phyloP scores from a whole-genome alignment of 2,797 vertebrate species.

The Atherinosoma microstoma region DNA sequence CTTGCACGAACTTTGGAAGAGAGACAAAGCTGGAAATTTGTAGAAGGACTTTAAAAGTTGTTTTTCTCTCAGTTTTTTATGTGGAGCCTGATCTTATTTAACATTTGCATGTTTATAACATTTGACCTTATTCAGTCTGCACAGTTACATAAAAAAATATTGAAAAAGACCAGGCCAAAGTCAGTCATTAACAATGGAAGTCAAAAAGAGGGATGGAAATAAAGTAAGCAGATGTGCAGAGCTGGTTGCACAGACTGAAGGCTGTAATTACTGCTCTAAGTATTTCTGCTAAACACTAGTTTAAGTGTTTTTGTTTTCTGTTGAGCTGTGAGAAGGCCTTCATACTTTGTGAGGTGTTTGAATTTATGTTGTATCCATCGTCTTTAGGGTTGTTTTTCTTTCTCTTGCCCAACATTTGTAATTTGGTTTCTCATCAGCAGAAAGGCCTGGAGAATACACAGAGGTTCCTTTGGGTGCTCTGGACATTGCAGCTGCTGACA shows the following conservation, averaged over 20 bases:
- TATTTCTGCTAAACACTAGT: background rate
- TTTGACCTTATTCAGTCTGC: background rate
- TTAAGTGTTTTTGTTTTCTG: background rate
- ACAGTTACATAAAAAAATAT: too few species aligned
- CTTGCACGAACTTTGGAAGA: background rate
- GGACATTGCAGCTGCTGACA: constrained; percentile 89
- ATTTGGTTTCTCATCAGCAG: constrained; percentile 54
- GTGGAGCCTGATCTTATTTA: background rate
- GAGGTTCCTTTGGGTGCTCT: constrained; percentile 91
- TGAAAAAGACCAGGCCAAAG: background rate
- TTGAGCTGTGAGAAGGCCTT: background rate
- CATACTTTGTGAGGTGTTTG: background rate
- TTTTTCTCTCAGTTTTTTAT: background rate
- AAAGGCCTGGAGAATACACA: constrained; percentile 86
- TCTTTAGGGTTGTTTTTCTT: background rate
- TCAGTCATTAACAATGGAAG: background rate
- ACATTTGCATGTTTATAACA: background rate
- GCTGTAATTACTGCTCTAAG: background rate
- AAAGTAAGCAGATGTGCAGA: background rate
- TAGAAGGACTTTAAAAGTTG: background rate
- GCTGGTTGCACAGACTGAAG: background rate
- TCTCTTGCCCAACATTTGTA: background rate
- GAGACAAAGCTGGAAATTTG: background rate
- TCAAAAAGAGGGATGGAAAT: background rate
- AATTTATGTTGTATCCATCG: background rate